Evolutionary conservation across 2,797 vertebrate genomes (phyloP).

Genomic region (Acanthurus leucopareius): DNA sequence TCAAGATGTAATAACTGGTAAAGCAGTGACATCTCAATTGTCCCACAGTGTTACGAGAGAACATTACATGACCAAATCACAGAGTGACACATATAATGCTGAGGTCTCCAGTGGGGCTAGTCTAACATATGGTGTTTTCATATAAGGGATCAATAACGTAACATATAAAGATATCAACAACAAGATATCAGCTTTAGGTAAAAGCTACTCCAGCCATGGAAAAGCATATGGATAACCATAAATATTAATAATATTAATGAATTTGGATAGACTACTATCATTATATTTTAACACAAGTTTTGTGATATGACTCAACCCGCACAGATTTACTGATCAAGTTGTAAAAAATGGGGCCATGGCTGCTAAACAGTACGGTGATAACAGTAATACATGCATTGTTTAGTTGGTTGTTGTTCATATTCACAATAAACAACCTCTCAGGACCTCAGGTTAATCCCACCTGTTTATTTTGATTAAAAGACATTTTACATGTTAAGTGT

Average conservation of each 20-base stretch:
- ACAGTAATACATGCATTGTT: constrained; percentile 11
- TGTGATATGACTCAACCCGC: too few species aligned
- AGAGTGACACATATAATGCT: constrained; percentile 1
- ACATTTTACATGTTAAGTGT: constrained; percentile 27
- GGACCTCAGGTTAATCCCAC: constrained; percentile 6
- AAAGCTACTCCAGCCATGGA: background rate
- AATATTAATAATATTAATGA: too few species aligned
- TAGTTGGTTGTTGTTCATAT: constrained; percentile 37
- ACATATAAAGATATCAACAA: constrained; percentile 3
- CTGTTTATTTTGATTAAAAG: constrained; percentile 42
- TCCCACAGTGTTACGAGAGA: background rate
- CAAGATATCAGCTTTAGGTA: background rate
- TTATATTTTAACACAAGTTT: too few species aligned
- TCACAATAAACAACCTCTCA: constrained; percentile 9
- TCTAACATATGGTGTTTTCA: constrained; percentile 17
- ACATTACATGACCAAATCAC: constrained; percentile 10
- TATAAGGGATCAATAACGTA: constrained; percentile 7
- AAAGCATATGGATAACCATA: background rate
- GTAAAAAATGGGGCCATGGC: background rate
- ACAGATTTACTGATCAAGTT: background rate
- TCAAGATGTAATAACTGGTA: constrained; percentile 4
- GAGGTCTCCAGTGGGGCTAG: constrained; percentile 24
- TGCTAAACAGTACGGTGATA: constrained; percentile 8
- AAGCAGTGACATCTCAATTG: background rate
- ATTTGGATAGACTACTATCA: too few species aligned